Evolutionary conservation across 2,113 vertebrate species (phyloP).

Genomic region (Elephantulus edwardii): DNA sequence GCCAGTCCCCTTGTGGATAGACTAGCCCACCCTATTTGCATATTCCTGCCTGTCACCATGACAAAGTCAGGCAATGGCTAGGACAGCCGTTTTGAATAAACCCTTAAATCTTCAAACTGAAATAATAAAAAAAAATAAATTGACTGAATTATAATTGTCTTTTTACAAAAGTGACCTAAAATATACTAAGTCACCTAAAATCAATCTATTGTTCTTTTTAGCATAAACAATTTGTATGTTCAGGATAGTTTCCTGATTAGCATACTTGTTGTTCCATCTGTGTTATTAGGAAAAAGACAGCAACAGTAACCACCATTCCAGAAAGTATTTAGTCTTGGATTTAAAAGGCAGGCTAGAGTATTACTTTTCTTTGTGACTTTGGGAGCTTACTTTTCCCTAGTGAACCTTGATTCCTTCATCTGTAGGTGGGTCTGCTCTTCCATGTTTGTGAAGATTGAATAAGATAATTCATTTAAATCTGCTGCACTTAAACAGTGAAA

Average conservation of each 20-base stretch:
- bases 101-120: no score
- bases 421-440: not conserved
- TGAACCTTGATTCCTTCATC: not conserved
- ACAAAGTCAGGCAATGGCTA: no score
- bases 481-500: not conserved
- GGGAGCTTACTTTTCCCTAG: not conserved
- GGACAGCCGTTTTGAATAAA: no score
- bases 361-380: not conserved
- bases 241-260: not conserved
- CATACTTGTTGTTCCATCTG: not conserved
- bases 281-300: not conserved
- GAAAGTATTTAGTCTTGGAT: not conserved
- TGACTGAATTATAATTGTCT: not conserved
- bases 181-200: not conserved
- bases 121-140: not conserved
- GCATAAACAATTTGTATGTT: not conserved
- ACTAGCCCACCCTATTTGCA: no score
- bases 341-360: not conserved
- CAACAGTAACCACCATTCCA: not conserved
- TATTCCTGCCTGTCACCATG: no score
- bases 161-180: not conserved
- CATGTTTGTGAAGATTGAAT: not conserved
- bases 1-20: no score
- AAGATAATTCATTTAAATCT: not conserved
- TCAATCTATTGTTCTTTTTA: not conserved